Base-by-base conservation (phyloP, 2,888 invertebrate genomes). In the Exocentrus adspersus region DNA sequence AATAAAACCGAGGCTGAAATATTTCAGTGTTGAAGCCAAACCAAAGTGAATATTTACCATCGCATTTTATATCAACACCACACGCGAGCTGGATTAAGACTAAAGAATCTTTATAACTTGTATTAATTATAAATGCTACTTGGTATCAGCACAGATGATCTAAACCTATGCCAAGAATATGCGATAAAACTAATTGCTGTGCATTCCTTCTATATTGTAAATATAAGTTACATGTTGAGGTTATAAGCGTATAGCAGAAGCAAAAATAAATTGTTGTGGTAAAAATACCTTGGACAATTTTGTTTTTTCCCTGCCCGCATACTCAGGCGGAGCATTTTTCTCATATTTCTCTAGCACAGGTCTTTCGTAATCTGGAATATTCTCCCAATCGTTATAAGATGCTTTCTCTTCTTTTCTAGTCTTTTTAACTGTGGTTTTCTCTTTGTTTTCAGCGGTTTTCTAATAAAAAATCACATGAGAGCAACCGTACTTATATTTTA, bases 311-410 rank as follows among this genome's bases (percentile, higher is more conserved):
- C 83, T 74, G 79, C 86, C 76, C 83, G 86, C 77, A 83, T 85
- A 78, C 53, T 79, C 78, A 83, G 87, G 37, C 82, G 85, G 76
- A 20, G 77, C 80, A 60, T 77, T 75, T 30, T 79, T 77, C 79
- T 90, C 89, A 74, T 88, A 91, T 80, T 87, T 87, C 77, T 92
- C 91, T 62, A 92, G 85, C 1, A 88, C 89, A 1, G 92, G 89
- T 70, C 92, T 87, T 28, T 92, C 92, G 76, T 93, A 93, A 79
- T 93, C 92, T 7, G 90, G 87, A 56, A 88, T 83, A 67, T 79
- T 81, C 66, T 81, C 80, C 77, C 82, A 79, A 21, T 80, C 82
- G 60, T 79, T 77, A 48, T 72, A 69, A 24, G 67, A 68, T 10
- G 64, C 73, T 17, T 76, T 70, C 66, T 80, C 72, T 46, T 64